Base-by-base conservation (phyloP, 2,888 invertebrate species). In the Drosophila acutilabella region DNA sequence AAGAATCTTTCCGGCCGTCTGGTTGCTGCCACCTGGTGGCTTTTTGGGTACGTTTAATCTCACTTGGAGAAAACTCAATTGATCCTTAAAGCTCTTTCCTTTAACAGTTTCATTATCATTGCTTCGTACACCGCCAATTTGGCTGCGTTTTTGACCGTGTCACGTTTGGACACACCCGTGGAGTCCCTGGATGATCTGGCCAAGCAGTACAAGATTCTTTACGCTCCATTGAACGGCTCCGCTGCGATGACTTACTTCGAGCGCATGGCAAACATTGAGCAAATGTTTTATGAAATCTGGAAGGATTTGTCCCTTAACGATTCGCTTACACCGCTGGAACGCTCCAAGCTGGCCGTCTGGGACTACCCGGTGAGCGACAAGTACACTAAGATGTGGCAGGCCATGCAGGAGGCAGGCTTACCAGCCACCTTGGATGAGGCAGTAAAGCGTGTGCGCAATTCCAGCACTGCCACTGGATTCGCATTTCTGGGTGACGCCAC, bases 341-440 rank as follows among this genome's bases (percentile, higher is more conserved):
- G 98, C 33, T 97, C 98, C 0, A 97, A 98, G 91, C 92, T 99
- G 14, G 99, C 99, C 0, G 99, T 99, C 0, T 99, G 99, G 99
- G 99, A 99, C 91, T 99, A 99, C 91, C 99, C 99, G 0, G 98
- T 99, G 0, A 98, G 98, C 88, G 98, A 99, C 92, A 99, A 98
- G 90, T 99, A 98, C 92, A 99, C 98, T 42, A 99, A 99, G 93
- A 98, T 99, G 96, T 98, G 98, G 97, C 97, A 98, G 91, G 97
- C 97, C 0, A 99, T 99, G 98, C 94, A 95, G 86, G 94, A 95
- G 66, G 96, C 98, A 0, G 95, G 94, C 0, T 94, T 99, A 11
- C 99, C 99, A 0, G 93, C 94, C 33, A 94, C 94, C 4, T 94
- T 97, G 42, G 95, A 96, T 0, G 96, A 96, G 76, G 99, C 98